A percentile compares a stretch with the other conserved stretches of the same genome.
These are phyloP conservation scores for Rhopalosiphum maidis DNA, from an alignment of 1,140 invertebrate genomes.

Conservation along the genomic window DNA sequence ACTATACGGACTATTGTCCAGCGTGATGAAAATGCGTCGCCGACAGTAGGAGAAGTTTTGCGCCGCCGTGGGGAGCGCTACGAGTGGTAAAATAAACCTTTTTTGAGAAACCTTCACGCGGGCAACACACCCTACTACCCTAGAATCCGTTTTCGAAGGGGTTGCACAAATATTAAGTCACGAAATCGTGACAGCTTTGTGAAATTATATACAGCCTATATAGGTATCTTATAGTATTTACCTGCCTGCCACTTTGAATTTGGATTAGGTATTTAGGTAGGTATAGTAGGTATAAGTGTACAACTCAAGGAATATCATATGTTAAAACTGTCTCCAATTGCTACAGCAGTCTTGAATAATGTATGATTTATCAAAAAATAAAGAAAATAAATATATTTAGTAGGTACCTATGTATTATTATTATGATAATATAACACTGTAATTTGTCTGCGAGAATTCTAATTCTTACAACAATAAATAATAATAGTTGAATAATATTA, in stretches of 20 bases:
- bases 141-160: not conserved
- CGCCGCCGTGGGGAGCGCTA: not conserved
- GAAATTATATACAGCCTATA: not conserved
- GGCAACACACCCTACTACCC: not conserved
- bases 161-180: not conserved
- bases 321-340: not conserved
- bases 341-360: not conserved
- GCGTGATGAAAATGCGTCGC: not conserved
- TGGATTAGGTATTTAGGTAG: too few relatives aligned
- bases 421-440: too few relatives aligned
- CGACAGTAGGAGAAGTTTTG: not conserved
- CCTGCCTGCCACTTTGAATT: too few relatives aligned
- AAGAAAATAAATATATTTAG: not conserved
- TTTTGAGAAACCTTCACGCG: not conserved
- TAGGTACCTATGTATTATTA: too few relatives aligned
- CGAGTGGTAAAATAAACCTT: not conserved
- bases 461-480: too few relatives aligned
- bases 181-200: not conserved
- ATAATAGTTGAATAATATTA: too few relatives aligned
- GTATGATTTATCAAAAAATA: not conserved
- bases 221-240: too few relatives aligned
- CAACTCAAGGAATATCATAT: not conserved
- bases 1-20: not conserved
- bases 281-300: not conserved
- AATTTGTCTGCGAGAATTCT: too few relatives aligned